Evolutionary conservation across 2,888 invertebrate genomes (phyloP), one percentile per base, ranked within the genome.

Genomic region (Laothoe populi): DNA sequence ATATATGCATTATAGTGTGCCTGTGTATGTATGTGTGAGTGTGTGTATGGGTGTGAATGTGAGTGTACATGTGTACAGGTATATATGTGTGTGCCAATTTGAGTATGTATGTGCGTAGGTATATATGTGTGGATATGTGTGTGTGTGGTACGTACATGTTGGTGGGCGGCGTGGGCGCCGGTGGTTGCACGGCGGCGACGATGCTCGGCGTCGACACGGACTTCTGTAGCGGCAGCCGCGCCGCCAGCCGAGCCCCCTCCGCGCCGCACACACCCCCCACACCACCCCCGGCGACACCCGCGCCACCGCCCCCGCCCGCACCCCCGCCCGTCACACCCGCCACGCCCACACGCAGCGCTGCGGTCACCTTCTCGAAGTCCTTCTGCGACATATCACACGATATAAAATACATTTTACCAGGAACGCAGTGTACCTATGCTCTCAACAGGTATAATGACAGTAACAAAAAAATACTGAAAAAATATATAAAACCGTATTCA

Each of bases 141-240:
- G 21, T 42, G 24, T 19, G 24, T 44, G 31, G 26, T 57, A 66
- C 92, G 87, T 73, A 88, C 88, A 82, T 81, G 64, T 83, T 82
- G 42, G 78, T 69, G 7, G 79, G 78, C 42, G 87, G 86, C 64
- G 81, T 81, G 35, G 88, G 90, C 66, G 82, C 87, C 63, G 84
- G 79, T 61, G 89, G 89, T 66, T 86, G 86, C 10, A 88, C 84
- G 1, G 92, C 92, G 38, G 96, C 96, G 59, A 97, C 96, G 66
- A 98, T 98, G 70, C 97, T 97, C 59, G 97, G 97, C 60, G 98
- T 98, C 19, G 98, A 98, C 63, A 98, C 96, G 59, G 97, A 97
- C 92, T 98, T 98, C 89, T 98, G 98, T 60, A 98, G 93, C 63
- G 97, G 97, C 75, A 97, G 93, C 23, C 97, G 94, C 83, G 90